These are phyloP conservation scores for Erpobdella octoculata DNA, from an alignment of 2,888 invertebrate genomes.

Conservation along the genomic window DNA sequence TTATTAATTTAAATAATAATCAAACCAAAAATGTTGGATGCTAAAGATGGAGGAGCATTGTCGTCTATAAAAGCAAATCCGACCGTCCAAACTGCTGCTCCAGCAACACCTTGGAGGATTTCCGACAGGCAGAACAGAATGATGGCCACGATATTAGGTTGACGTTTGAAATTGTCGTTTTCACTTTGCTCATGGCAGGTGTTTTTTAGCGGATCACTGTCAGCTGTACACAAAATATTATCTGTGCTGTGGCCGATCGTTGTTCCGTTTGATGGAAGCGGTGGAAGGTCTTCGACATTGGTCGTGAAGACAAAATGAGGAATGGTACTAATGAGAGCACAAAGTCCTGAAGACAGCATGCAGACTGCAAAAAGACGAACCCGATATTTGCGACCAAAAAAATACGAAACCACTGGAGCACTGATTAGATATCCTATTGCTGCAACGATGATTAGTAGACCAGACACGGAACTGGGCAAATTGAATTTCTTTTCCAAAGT, in stretches of 20 bases:
- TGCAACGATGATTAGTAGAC: conserved; percentile 17
- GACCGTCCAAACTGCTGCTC: conserved; percentile 19
- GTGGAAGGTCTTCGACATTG: background rate
- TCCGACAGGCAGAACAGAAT: conserved; percentile 6
- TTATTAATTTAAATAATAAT: background rate
- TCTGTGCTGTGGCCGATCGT: background rate
- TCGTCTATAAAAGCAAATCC: conserved; percentile 25
- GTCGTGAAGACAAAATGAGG: conserved; percentile 60
- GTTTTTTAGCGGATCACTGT: background rate
- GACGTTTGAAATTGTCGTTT: too few relatives aligned
- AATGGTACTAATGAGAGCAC: conserved; percentile 55
- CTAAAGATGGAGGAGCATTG: background rate
- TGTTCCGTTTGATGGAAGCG: background rate
- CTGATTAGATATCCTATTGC: conserved; percentile 23
- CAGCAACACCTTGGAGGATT: conserved; percentile 20
- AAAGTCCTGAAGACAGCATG: conserved; percentile 28
- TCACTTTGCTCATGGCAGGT: too few relatives aligned
- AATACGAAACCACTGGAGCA: conserved; percentile 26
- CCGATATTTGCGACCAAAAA: conserved; percentile 11
- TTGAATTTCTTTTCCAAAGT: conserved; percentile 28
- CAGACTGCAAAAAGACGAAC: conserved; percentile 26
- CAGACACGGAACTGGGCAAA: conserved; percentile 25
- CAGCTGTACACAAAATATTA: too few relatives aligned
- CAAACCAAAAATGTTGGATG: conserved; percentile 27
- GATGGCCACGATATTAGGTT: conserved; percentile 17